A percentile compares a stretch with the other conserved stretches of the same genome.
Conservation (phyloP, 2,113 vertebrate species). For the Phyllopteryx taeniolatus region DNA sequence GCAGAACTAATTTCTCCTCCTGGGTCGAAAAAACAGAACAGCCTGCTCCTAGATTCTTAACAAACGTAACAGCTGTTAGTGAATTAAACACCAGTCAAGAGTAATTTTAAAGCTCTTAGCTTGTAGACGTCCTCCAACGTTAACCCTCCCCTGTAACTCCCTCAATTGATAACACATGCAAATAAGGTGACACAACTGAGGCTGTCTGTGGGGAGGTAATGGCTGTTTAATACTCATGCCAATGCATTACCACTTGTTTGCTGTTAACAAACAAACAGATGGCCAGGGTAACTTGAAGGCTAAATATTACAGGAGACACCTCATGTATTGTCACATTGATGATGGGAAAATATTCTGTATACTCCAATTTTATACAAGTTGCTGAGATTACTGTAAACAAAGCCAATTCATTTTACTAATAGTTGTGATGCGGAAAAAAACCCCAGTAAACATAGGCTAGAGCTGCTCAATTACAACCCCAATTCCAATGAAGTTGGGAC, state of each 20-base stretch:
- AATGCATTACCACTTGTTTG: slow-evolving; percentile 5
- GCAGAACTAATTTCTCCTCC: slow-evolving; percentile 98
- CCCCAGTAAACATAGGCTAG: no score
- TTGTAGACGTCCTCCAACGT: slow-evolving; percentile 39
- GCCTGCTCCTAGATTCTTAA: slow-evolving; percentile 55
- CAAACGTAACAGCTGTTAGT: slow-evolving; percentile 87
- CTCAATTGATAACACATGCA: slow-evolving; percentile 34
- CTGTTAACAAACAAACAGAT: slow-evolving; percentile 12
- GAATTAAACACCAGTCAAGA: slow-evolving; percentile 96
- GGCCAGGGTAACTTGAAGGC: not conserved
- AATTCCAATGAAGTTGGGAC: no score
- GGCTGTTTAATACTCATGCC: slow-evolving; percentile 38
- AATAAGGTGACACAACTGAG: slow-evolving; percentile 25
- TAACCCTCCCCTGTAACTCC: slow-evolving; percentile 49
- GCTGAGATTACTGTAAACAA: not conserved
- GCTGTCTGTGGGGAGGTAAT: slow-evolving; percentile 6
- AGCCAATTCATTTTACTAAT: not conserved
- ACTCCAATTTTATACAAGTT: not conserved
- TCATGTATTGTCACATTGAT: not conserved
- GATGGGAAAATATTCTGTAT: not conserved
- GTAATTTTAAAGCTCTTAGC: slow-evolving; percentile 95
- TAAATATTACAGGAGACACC: not conserved
- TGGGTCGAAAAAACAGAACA: slow-evolving; percentile 82
- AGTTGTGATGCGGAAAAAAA: not conserved
- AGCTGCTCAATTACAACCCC: no score